These are phyloP conservation scores for Leuciscus idus DNA, from an alignment of 2,113 vertebrate species.

Conservation along the genomic window DNA sequence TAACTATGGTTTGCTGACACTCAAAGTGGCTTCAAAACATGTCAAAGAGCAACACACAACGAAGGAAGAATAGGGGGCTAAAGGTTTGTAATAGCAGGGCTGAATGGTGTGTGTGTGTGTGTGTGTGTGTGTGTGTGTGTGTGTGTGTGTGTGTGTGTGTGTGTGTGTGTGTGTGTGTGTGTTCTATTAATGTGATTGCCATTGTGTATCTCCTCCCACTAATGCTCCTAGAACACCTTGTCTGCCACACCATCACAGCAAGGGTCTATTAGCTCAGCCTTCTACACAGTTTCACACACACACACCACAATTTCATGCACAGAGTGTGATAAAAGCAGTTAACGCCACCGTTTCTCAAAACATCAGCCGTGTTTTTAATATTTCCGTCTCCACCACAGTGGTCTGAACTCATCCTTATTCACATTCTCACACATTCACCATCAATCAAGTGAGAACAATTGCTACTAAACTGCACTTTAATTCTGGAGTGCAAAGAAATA, in stretches of 20 bases:
- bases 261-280: constrained; percentile 17
- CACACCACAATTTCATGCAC: background rate
- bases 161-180: too few relatives aligned
- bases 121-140: background rate
- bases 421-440: background rate
- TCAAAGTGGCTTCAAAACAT: background rate
- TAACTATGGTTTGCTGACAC: background rate
- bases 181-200: constrained; percentile 51
- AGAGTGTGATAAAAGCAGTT: background rate
- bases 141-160: background rate
- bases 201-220: constrained; percentile 4
- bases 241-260: constrained; percentile 26
- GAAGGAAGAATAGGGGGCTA: background rate
- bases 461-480: background rate
- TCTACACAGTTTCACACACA: background rate
- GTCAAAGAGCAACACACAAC: background rate
- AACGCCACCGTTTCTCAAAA: background rate
- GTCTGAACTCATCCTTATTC: background rate
- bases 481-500: background rate
- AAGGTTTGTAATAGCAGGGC: background rate
- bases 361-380: background rate
- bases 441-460: background rate
- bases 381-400: background rate
- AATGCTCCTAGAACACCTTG: constrained; percentile 28
- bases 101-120: background rate